Evolutionary conservation across 2,113 vertebrate species (phyloP).

Genomic region (Ivindomyrus marchei): DNA sequence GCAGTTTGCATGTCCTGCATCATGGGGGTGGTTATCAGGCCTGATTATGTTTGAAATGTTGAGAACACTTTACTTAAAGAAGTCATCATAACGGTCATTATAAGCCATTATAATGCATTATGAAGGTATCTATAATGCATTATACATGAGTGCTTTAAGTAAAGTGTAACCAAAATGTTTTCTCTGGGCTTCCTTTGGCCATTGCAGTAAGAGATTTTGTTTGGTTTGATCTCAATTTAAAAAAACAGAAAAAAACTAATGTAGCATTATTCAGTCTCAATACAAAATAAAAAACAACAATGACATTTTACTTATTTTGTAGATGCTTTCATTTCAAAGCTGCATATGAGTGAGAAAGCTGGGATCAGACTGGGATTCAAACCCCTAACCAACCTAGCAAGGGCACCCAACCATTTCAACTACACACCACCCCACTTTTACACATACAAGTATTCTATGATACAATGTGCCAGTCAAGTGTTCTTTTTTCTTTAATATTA

Average conservation of each 20-base stretch:
- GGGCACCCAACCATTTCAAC: background rate
- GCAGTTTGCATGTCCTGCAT: background rate
- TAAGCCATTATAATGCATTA: too few species aligned
- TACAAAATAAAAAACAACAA: background rate
- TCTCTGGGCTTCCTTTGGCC: background rate
- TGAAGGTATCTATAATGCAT: too few species aligned
- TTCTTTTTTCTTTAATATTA: background rate
- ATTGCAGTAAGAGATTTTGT: background rate
- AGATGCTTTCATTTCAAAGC: background rate
- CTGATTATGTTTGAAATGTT: background rate
- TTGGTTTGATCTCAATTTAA: background rate
- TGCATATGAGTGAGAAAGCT: background rate
- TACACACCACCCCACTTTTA: background rate
- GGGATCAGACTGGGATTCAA: background rate
- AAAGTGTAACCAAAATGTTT: background rate
- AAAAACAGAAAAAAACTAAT: background rate
- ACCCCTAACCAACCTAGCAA: background rate
- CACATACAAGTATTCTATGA: background rate
- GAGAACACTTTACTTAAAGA: too few species aligned
- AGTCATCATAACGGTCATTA: too few species aligned
- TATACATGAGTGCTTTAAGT: too few species aligned
- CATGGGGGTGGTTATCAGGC: background rate
- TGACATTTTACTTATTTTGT: background rate
- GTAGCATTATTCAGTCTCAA: background rate
- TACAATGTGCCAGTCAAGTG: background rate